Evolutionary conservation across 2,797 vertebrate genomes (phyloP), one percentile per base, ranked within the genome.

Genomic region (Sebastes flavidus): DNA sequence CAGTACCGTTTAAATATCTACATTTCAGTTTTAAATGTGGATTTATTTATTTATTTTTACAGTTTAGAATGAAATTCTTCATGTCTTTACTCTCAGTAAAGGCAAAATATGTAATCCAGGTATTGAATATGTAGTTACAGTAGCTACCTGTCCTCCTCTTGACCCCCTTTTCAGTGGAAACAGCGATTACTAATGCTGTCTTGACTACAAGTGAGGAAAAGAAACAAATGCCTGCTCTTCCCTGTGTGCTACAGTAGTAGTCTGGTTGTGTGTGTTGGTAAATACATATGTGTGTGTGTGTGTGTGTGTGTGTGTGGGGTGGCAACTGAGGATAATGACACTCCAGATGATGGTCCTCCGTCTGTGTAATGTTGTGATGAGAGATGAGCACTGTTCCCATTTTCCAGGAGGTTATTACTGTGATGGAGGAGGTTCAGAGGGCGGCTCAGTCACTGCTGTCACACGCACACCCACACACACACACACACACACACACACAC

Each of bases 321-420:
- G 27, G 67, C 25, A 73, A 73, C 34, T 67, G 67, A 70, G 46
- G 81, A 80, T 81, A 89, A 88, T 84, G 75, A 81, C 75, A 63
- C 76, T 71, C 20, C 59, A 63, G 72, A 80, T 68, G 85, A 87
- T 65, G 75, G 69, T 78, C 78, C 8, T 85, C 61, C 1, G 42
- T 68, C 59, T 78, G 79, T 52, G 65, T 82, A 87, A 87, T 88
- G 86, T 80, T 75, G 78, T 68, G 27, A 87, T 86, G 82, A 90
- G 72, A 73, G 77, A 91, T 90, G 81, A 90, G 61, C 8, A 9
- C 58, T 65, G 77, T 73, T 75, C 71, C 72, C 65, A 74, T 91
- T 85, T 81, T 83, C 63, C 59, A 77, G 60, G 60, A 88, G 68
- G 59, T 90, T 81, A 92, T 92, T 93, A 89, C 42, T 59, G 72